A percentile compares a stretch with the other conserved stretches of the same genome.
These are phyloP conservation scores for Graphium colonna DNA, from an alignment of 2,888 invertebrate species.

Conservation along the genomic window DNA sequence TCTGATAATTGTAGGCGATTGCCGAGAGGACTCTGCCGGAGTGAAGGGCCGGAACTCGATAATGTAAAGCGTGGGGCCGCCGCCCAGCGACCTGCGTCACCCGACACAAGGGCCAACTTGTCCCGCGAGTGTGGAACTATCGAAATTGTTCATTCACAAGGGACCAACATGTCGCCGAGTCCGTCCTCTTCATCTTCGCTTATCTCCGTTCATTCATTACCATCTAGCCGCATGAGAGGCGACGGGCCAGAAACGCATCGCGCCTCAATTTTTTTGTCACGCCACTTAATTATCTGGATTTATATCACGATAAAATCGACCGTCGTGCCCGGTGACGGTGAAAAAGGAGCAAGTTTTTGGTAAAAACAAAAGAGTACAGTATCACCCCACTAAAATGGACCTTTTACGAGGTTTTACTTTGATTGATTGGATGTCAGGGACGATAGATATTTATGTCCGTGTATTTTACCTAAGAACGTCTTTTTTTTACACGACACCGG, in stretches of 20 bases:
- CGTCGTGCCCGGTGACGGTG: constrained; percentile 32
- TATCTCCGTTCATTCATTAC: constrained; percentile 78
- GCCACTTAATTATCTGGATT: constrained; percentile 77
- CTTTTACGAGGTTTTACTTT: constrained; percentile 34
- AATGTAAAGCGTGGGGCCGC: constrained; percentile 13
- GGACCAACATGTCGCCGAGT: constrained; percentile 59
- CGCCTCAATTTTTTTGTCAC: constrained; percentile 77
- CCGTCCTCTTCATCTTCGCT: constrained; percentile 65
- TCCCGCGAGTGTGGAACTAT: constrained; percentile 39
- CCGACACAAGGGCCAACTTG: not conserved
- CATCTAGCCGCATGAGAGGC: constrained; percentile 76
- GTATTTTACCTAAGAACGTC: constrained; percentile 1
- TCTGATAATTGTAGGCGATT: too few species aligned
- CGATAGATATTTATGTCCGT: constrained; percentile 28
- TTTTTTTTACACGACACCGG: not conserved
- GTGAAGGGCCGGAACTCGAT: constrained; percentile 19
- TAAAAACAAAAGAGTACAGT: constrained; percentile 35
- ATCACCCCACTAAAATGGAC: constrained; percentile 34
- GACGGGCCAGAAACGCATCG: constrained; percentile 75
- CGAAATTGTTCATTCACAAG: constrained; percentile 64
- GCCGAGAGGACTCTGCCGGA: too few species aligned
- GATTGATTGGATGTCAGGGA: constrained; percentile 35
- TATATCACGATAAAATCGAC: constrained; percentile 73
- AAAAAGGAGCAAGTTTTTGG: constrained; percentile 35
- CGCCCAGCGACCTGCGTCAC: not conserved